phyloP scores from a whole-genome alignment of 2,797 vertebrate species.

The Acipenser transmontanus region DNA sequence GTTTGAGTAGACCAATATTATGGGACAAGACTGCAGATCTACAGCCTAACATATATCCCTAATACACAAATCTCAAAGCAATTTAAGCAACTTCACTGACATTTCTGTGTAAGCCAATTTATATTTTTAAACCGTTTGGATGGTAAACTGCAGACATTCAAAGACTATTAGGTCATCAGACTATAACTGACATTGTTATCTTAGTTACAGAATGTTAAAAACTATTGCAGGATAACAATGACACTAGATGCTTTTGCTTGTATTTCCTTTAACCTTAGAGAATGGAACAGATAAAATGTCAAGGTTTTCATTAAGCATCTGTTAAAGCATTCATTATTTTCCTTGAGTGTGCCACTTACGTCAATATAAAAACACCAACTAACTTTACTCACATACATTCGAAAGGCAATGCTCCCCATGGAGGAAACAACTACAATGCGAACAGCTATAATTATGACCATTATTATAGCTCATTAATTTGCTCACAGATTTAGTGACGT shows the following conservation, averaged over 20 bases:
- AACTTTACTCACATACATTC: conserved; percentile 59
- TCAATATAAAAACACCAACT: conserved; percentile 46
- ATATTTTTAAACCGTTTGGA: too few relatives aligned
- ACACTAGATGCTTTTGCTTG: conserved; percentile 50
- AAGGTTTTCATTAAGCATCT: conserved; percentile 71
- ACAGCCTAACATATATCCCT: too few relatives aligned
- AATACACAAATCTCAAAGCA: too few relatives aligned
- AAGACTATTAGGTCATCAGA: too few relatives aligned
- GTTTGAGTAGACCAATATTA: too few relatives aligned
- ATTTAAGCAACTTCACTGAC: too few relatives aligned
- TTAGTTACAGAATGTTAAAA: too few relatives aligned
- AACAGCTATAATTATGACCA: conserved; percentile 70
- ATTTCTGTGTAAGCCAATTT: too few relatives aligned
- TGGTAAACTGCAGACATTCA: too few relatives aligned
- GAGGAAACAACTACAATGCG: conserved; percentile 53
- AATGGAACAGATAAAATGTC: conserved; percentile 70
- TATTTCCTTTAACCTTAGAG: conserved; percentile 69
- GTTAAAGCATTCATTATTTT: conserved; percentile 59
- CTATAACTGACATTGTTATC: too few relatives aligned
- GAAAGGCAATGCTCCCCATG: conserved; percentile 48
- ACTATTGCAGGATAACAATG: conserved; percentile 41
- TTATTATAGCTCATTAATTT: conserved; percentile 82
- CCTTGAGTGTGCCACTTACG: conserved; percentile 50
- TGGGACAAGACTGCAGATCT: too few relatives aligned
- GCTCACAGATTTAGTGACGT: conserved; percentile 66